These are phyloP conservation scores for Axinella damicornis DNA, from an alignment of 37 sponge, comb jelly and placozoan genomes.

Conservation along the genomic window DNA sequence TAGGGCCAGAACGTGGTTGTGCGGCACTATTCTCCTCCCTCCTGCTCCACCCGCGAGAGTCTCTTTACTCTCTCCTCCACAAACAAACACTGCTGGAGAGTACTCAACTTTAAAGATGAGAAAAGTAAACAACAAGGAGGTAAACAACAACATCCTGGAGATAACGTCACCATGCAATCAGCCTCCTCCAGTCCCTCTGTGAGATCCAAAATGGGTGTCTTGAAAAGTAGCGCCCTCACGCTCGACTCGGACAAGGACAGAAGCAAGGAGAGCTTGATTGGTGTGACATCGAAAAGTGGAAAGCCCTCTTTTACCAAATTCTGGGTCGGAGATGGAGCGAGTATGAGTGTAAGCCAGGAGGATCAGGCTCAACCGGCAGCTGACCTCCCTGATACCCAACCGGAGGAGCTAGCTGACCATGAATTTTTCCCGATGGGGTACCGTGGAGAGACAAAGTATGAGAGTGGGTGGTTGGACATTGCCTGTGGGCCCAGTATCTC, in stretches of 20 bases:
- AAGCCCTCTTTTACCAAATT: not conserved
- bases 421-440: slow-evolving; percentile 73
- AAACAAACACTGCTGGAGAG: slow-evolving; percentile 69
- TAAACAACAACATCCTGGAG: not conserved
- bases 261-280: not conserved
- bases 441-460: slow-evolving; percentile 41
- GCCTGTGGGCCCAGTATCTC: slow-evolving; percentile 64
- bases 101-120: not conserved
- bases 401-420: not conserved
- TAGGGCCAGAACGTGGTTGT: slow-evolving; percentile 77
- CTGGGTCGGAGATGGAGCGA: not conserved
- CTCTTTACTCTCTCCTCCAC: slow-evolving; percentile 54
- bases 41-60: slow-evolving; percentile 55
- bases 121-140: not conserved
- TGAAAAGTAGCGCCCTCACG: not conserved
- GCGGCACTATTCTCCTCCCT: slow-evolving; percentile 70
- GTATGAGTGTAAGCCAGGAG: too few relatives aligned
- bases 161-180: not conserved
- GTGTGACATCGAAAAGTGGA: not conserved
- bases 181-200: slow-evolving; percentile 1
- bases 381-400: too few relatives aligned
- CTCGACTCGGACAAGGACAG: not conserved
- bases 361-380: too few relatives aligned
- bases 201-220: not conserved
- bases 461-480: slow-evolving; percentile 84